A percentile compares a stretch with the other conserved stretches of the same genome.
phyloP scores from a whole-genome alignment of 2,113 vertebrate species.

The Phycodurus eques region DNA sequence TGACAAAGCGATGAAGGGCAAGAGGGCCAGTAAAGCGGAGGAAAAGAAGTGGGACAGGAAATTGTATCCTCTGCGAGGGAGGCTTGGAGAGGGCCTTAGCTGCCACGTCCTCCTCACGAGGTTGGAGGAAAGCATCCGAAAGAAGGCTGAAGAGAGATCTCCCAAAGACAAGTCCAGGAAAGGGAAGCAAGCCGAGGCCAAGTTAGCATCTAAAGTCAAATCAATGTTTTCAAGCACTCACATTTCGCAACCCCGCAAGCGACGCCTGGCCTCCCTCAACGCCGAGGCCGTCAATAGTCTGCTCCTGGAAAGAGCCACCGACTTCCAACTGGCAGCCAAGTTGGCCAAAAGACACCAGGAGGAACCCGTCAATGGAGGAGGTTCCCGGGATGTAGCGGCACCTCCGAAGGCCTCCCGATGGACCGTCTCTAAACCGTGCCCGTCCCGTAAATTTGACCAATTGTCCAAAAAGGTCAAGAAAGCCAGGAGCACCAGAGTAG shows the following conservation, averaged over 20 bases:
- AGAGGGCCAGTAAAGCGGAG: constrained; percentile 37
- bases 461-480: constrained; percentile 58
- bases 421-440: constrained; percentile 42
- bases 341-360: constrained; percentile 64
- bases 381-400: background rate
- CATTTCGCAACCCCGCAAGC: constrained; percentile 81
- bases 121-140: constrained; percentile 67
- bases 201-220: constrained; percentile 43
- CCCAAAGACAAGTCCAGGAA: constrained; percentile 40
- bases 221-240: constrained; percentile 35
- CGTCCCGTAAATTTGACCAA: constrained; percentile 35
- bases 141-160: constrained; percentile 28
- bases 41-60: constrained; percentile 82
- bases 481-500: constrained; percentile 33
- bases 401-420: constrained; percentile 32
- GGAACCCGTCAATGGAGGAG: constrained; percentile 47
- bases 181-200: constrained; percentile 30
- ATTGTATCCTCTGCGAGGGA: constrained; percentile 85
- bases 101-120: constrained; percentile 88
- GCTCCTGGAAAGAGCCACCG: constrained; percentile 81
- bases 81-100: constrained; percentile 66
- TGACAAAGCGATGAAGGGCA: constrained; percentile 31
- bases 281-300: constrained; percentile 93
- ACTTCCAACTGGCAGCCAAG: constrained; percentile 62
- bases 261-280: constrained; percentile 90